Conservation (phyloP, 2,888 invertebrate species). For the Drosophila paramelanica region DNA sequence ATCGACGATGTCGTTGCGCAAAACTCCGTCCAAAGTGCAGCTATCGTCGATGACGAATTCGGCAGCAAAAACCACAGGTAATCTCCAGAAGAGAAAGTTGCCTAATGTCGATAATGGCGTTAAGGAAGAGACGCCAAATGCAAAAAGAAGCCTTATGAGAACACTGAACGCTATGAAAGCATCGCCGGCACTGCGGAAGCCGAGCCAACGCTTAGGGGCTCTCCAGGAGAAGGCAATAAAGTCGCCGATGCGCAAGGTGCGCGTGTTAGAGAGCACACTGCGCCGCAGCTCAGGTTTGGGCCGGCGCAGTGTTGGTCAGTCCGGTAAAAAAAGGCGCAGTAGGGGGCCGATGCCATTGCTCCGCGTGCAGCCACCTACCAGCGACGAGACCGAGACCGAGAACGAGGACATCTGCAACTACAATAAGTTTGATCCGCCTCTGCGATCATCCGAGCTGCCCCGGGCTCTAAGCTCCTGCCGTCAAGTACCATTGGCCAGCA, state of each 20-base stretch:
- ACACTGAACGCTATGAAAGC: slow-evolving; percentile 69
- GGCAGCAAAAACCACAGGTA: slow-evolving; percentile 53
- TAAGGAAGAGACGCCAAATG: slow-evolving; percentile 59
- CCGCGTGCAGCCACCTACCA: not conserved
- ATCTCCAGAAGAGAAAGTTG: slow-evolving; percentile 74
- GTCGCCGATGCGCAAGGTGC: slow-evolving; percentile 70
- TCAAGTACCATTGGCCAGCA: not conserved
- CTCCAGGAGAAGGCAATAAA: slow-evolving; percentile 45
- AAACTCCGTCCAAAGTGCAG: slow-evolving; percentile 71
- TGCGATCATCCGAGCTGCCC: slow-evolving; percentile 54
- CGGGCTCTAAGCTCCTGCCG: not conserved
- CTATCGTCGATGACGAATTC: slow-evolving; percentile 26
- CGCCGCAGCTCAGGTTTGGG: slow-evolving; percentile 72
- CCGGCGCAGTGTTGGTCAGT: slow-evolving; percentile 60
- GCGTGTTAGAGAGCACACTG: slow-evolving; percentile 76
- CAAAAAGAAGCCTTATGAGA: slow-evolving; percentile 80
- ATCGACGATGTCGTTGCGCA: slow-evolving; percentile 67
- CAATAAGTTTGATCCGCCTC: slow-evolving; percentile 35
- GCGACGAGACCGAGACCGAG: slow-evolving; percentile 37
- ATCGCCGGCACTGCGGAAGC: slow-evolving; percentile 40
- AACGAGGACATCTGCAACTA: slow-evolving; percentile 34
- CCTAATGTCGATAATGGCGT: slow-evolving; percentile 2
- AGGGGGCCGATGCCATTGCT: slow-evolving; percentile 43
- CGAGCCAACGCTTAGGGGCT: slow-evolving; percentile 24
- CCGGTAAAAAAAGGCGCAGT: slow-evolving; percentile 65